phyloP scores from a whole-genome alignment of 1,140 invertebrate species.

The Leptestheria dahalacensis region DNA sequence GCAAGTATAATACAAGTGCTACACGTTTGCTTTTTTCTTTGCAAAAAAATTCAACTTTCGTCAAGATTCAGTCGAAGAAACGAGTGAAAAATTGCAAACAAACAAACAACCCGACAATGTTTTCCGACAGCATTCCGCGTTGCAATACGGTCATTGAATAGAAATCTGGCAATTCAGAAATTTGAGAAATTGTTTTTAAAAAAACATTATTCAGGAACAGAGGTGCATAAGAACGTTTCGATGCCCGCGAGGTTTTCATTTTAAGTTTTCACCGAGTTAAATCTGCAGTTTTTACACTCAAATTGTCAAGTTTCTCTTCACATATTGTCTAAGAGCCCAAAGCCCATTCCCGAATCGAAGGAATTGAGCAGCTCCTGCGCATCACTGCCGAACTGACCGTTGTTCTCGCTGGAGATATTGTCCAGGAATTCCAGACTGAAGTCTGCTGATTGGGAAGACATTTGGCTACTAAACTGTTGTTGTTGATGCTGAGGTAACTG shows the following conservation, averaged over 20 bases:
- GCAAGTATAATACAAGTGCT: not conserved
- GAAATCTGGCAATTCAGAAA: too few relatives aligned
- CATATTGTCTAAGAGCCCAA: constrained; percentile 14
- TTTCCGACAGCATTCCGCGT: too few relatives aligned
- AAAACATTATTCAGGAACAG: not conserved
- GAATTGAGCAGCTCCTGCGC: constrained; percentile 15
- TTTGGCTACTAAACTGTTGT: constrained; percentile 5
- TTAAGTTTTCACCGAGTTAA: too few relatives aligned
- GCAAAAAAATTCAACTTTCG: too few relatives aligned
- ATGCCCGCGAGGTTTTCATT: too few relatives aligned
- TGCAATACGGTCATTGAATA: too few relatives aligned
- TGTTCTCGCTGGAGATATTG: constrained; percentile 11
- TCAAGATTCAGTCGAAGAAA: not conserved
- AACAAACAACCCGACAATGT: too few relatives aligned
- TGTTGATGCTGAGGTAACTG: not conserved
- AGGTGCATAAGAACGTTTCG: too few relatives aligned
- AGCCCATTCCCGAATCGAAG: constrained; percentile 13
- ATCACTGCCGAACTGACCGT: constrained; percentile 14
- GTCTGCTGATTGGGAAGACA: not conserved
- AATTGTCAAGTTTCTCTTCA: too few relatives aligned
- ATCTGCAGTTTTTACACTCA: too few relatives aligned
- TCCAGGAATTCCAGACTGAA: constrained; percentile 14
- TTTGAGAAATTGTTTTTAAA: not conserved
- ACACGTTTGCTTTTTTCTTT: not conserved
- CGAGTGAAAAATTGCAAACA: not conserved